Conservation (phyloP, 2,797 vertebrate species). For the Pangasius djambal region DNA sequence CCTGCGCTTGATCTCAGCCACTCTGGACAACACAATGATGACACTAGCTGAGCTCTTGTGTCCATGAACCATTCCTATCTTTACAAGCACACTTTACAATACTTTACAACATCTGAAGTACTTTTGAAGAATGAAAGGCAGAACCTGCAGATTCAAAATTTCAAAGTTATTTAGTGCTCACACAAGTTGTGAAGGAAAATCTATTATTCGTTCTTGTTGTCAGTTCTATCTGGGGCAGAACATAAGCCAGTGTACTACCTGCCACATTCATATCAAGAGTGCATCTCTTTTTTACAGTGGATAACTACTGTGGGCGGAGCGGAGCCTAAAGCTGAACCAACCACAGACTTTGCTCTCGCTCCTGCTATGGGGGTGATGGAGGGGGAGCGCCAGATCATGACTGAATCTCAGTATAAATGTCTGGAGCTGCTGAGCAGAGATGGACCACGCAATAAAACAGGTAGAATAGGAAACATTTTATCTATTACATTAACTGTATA, state of each 20-base stretch:
- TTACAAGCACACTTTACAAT: constrained; percentile 10
- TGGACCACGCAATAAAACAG: constrained; percentile 68
- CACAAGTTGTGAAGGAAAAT: background rate
- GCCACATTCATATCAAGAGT: background rate
- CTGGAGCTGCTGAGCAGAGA: constrained; percentile 62
- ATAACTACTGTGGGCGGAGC: constrained; percentile 34
- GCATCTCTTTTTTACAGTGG: constrained; percentile 53
- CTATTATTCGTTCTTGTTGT: background rate
- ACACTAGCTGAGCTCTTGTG: constrained; percentile 23
- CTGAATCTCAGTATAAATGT: constrained; percentile 72
- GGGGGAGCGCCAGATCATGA: constrained; percentile 59
- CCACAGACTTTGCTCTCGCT: constrained; percentile 62
- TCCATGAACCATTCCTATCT: constrained; percentile 24
- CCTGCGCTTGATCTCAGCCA: constrained; percentile 10
- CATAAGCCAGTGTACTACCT: background rate
- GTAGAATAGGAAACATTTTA: constrained; percentile 57
- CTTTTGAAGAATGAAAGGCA: constrained; percentile 29
- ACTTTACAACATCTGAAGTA: constrained; percentile 37
- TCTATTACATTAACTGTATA: constrained; percentile 6
- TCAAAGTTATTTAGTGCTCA: background rate
- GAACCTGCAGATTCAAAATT: constrained; percentile 13
- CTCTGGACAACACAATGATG: constrained; percentile 31
- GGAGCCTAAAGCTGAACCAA: constrained; percentile 54
- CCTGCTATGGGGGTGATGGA: constrained; percentile 60
- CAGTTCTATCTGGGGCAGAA: background rate